These are phyloP conservation scores for Orthosia gothica DNA, from an alignment of 2,888 invertebrate species.

Conservation along the genomic window DNA sequence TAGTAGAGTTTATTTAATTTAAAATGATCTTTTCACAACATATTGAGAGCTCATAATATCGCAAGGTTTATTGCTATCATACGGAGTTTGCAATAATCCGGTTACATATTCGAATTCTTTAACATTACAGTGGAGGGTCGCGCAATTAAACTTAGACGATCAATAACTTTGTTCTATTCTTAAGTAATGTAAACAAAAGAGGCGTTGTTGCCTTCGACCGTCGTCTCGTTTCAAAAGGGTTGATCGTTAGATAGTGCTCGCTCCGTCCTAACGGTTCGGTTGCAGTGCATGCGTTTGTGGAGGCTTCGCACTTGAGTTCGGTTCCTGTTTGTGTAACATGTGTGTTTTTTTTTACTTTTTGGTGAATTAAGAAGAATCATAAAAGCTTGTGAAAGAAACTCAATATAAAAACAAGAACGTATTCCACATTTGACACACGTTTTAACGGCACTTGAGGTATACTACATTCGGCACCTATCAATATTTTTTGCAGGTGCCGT, in stretches of 20 bases:
- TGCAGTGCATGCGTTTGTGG: slow-evolving; percentile 82
- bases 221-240: slow-evolving; percentile 91
- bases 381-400: neutral
- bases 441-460: too few relatives aligned
- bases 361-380: neutral
- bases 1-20: too few relatives aligned
- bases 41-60: too few relatives aligned
- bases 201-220: slow-evolving; percentile 71
- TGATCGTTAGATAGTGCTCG: slow-evolving; percentile 88
- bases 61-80: too few relatives aligned
- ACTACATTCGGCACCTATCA: too few relatives aligned
- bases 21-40: too few relatives aligned
- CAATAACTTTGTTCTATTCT: slow-evolving; percentile 23
- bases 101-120: neutral
- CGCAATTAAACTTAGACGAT: slow-evolving; percentile 2
- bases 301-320: slow-evolving; percentile 59
- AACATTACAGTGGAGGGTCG: slow-evolving; percentile 6
- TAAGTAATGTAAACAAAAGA: slow-evolving; percentile 6
- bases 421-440: too few relatives aligned
- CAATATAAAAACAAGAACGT: too few relatives aligned
- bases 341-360: neutral
- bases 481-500: too few relatives aligned
- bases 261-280: slow-evolving; percentile 83
- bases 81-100: too few relatives aligned
- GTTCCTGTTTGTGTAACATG: slow-evolving; percentile 38